These are phyloP conservation scores for Drosophila gunungcola DNA, from an alignment of 1,140 invertebrate species.

Conservation along the genomic window DNA sequence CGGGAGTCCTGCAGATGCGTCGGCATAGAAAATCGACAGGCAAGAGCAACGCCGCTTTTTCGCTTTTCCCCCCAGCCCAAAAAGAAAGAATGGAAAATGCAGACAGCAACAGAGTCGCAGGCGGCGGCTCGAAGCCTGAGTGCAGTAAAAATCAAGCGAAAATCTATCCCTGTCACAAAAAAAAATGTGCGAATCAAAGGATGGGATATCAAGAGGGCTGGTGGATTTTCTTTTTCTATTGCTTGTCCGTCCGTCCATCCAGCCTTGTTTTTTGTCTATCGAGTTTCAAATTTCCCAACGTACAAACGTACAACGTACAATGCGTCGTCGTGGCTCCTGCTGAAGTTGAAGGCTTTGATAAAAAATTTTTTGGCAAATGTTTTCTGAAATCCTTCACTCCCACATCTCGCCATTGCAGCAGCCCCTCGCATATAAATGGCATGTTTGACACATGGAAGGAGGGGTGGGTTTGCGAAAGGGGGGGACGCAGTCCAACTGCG, in stretches of 20 bases:
- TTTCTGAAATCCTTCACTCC: constrained; percentile 73
- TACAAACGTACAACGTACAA: constrained; percentile 44
- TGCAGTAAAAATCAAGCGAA: constrained; percentile 80
- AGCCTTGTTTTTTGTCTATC: constrained; percentile 70
- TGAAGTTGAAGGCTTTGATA: constrained; percentile 81
- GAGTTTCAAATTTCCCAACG: constrained; percentile 79
- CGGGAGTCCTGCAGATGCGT: constrained; percentile 38
- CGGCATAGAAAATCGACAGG: constrained; percentile 73
- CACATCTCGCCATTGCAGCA: constrained; percentile 67
- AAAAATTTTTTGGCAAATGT: constrained; percentile 78
- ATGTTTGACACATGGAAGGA: constrained; percentile 73
- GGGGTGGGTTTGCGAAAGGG: constrained; percentile 1
- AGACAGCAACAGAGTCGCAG: constrained; percentile 60
- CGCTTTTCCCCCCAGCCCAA: constrained; percentile 12
- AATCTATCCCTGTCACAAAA: constrained; percentile 49
- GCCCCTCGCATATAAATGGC: constrained; percentile 74
- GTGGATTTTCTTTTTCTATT: constrained; percentile 76
- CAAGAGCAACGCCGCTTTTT: constrained; percentile 11
- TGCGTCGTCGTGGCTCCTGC: constrained; percentile 57
- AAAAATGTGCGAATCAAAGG: not conserved
- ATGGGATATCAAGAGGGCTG: constrained; percentile 31
- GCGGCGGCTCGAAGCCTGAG: constrained; percentile 58
- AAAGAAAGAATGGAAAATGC: constrained; percentile 64
- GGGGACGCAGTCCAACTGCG: constrained; percentile 30
- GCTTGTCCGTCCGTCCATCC: constrained; percentile 45